Base-by-base conservation (phyloP, 37 sponge, comb jelly and placozoan species). In the Beroe ovata region DNA sequence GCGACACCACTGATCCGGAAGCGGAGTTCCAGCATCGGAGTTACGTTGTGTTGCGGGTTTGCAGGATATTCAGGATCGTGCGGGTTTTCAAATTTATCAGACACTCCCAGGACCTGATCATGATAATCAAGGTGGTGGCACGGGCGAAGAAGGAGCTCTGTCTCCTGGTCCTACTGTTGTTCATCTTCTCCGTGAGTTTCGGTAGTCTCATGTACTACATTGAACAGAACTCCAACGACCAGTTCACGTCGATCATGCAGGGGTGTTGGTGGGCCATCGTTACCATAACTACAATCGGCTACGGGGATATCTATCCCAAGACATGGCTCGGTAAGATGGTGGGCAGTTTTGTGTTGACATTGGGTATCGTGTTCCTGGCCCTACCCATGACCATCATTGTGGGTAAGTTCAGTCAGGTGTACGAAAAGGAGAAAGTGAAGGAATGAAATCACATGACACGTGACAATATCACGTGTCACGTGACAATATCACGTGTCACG, bases 231-330 rank as follows among this genome's bases (percentile, higher is more conserved):
- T n/a, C 41, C 26, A 77, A 77, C 47, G 21, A 8, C 38, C 41
- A 77, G 38, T 77, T 77, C 28, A 36, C 42, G 16, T 36, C 84
- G 38, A 77, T 77, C 35, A 77, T 77, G 84, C 84, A 77, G 84
- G 84, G 84, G 54, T 77, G 84, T 54, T 77, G 84, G 84, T 77
- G 84, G 84, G 84, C 84, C 47, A 77, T 77, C 54, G 84, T 77
- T 16, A 77, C 84, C 42, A 77, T 77, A 38, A 77, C 84, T 1
- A 77, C 84, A n/a, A 77, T 77, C 16, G 84, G 84, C 20, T 77
- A 77, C 84, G 84, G 84, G 3, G 84, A 77, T 29, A 42, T 77
- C 8, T 42, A 25, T n/a, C 84, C 84, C 18, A 4, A 77, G 54
- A 77, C 84, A 28, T 77, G 84, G 84, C 84, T 77, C n/a, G 84